Percentiles rank a stretch among this genome's conserved stretches.
These are phyloP conservation scores for Carterocephalus palaemon DNA, from an alignment of 2,888 invertebrate species.

Conservation along the genomic window DNA sequence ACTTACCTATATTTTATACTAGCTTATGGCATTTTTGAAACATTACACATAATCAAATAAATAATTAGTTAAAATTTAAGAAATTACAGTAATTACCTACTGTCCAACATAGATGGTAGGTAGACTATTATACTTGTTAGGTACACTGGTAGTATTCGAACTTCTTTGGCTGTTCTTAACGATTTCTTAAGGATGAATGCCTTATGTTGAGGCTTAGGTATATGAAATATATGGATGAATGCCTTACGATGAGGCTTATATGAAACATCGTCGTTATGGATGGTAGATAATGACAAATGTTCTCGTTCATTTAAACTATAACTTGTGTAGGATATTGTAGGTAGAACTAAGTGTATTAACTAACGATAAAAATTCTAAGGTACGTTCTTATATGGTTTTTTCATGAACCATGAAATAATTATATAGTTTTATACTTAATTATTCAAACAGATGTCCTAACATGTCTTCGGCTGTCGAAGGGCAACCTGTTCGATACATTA, in stretches of 20 bases:
- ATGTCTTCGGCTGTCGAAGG: slow-evolving; percentile 65
- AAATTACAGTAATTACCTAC: too few relatives aligned
- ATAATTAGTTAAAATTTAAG: slow-evolving; percentile 10
- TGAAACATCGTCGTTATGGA: too few relatives aligned
- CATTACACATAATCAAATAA: slow-evolving; percentile 12
- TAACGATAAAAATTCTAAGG: too few relatives aligned
- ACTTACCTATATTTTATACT: slow-evolving; percentile 18
- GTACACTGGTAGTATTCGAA: neutral
- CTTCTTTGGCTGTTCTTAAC: slow-evolving; percentile 23
- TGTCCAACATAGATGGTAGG: too few relatives aligned
- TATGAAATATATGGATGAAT: too few relatives aligned
- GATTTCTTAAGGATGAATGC: neutral
- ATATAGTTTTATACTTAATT: neutral
- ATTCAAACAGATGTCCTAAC: slow-evolving; percentile 41
- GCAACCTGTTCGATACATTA: slow-evolving; percentile 61
- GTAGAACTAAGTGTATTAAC: too few relatives aligned
- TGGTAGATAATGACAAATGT: too few relatives aligned
- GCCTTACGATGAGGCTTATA: too few relatives aligned
- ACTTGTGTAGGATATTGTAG: too few relatives aligned
- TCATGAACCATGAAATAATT: neutral
- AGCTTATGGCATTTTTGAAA: slow-evolving; percentile 17
- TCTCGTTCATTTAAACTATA: too few relatives aligned
- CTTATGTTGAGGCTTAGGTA: too few relatives aligned
- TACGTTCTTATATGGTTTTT: neutral
- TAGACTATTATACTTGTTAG: too few relatives aligned